Evolutionary conservation across 2,113 vertebrate species (phyloP), one percentile per base, ranked within the genome.

Genomic region (Aramus guarauna): DNA sequence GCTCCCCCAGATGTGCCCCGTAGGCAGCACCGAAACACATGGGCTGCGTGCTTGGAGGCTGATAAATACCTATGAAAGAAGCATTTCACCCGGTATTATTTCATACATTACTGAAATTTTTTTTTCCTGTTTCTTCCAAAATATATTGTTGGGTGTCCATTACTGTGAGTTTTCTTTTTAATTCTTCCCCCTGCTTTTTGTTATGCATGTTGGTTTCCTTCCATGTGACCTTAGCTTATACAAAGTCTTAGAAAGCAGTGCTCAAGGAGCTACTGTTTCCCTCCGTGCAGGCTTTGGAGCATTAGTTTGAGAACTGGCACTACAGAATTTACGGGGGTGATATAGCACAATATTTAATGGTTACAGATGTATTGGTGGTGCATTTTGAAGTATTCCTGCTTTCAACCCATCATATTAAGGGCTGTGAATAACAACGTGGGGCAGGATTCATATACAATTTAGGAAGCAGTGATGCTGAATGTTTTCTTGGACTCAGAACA

Each of bases 21-120:
- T 8, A 63, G 56, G 64, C 72, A 74, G 60, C 1, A 3, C 36
- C 1, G 4, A 58, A 53, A 41, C 69, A 17, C 5, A 18, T 0
- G 0, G 45, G 5, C 13, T 0, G 0, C 0, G 1, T 19, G 32
- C 18, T 13, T 56, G 62, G 55, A 45, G 29, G 18, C 52, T 83
- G 52, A n/a, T 13, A 47, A 84, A 76, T 18, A 11, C 29, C 55
- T 26, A 14, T 56, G 41, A 53, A 59, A 78, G 29, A 59, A 52
- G 23, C 34, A n/a, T 59, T 74, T 67, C 43, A 58, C 16, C 11
- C 0, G 0, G 16, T 48, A 10, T 50, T 68, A 22, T 63, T 84
- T 67, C 37, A 72, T 37, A 45, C 6, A 5, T 59, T n/a, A 21
- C 5, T 17, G 18, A 85, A 81, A 75, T n/a, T 0, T 16, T 56